Conservation (phyloP, 1,140 invertebrate species). For the Lanistes nyassanus region DNA sequence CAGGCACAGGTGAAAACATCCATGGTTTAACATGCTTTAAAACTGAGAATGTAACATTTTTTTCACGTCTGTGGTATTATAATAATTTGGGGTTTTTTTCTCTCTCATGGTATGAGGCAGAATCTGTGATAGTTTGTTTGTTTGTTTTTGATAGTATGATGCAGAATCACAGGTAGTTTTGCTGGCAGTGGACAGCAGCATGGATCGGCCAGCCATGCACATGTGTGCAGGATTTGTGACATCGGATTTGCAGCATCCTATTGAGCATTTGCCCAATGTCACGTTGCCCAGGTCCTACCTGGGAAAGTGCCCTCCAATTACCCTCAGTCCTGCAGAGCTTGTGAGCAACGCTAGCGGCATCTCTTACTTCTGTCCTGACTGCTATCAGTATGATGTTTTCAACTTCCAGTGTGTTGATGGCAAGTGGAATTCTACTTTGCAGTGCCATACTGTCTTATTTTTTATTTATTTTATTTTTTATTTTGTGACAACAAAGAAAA, state of each 20-base stretch:
- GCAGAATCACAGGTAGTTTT: conserved; percentile 14
- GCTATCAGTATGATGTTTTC: conserved; percentile 17
- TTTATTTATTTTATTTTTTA: not conserved
- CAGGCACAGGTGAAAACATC: too few relatives aligned
- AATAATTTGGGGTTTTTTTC: too few relatives aligned
- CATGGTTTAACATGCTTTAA: too few relatives aligned
- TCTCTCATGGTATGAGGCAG: not conserved
- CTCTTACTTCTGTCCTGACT: conserved; percentile 20
- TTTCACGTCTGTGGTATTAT: too few relatives aligned
- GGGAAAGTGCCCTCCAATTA: conserved; percentile 22
- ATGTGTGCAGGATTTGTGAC: conserved; percentile 18
- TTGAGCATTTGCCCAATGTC: conserved; percentile 10
- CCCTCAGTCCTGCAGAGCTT: conserved; percentile 14
- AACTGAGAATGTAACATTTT: too few relatives aligned
- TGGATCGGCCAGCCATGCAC: conserved; percentile 5
- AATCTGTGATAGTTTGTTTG: not conserved
- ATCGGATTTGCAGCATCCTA: not conserved
- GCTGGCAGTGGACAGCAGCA: conserved; percentile 10
- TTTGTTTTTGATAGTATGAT: conserved; percentile 9
- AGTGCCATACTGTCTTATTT: not conserved
- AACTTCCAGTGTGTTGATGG: conserved; percentile 35
- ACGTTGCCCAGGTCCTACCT: conserved; percentile 10
- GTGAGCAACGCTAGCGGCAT: not conserved
- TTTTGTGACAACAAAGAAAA: not conserved
- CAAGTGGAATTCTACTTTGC: not conserved